Percentiles rank a stretch among this genome's conserved stretches.
Conservation (phyloP, 2,113 vertebrate genomes). For the Hoplias malabaricus region DNA sequence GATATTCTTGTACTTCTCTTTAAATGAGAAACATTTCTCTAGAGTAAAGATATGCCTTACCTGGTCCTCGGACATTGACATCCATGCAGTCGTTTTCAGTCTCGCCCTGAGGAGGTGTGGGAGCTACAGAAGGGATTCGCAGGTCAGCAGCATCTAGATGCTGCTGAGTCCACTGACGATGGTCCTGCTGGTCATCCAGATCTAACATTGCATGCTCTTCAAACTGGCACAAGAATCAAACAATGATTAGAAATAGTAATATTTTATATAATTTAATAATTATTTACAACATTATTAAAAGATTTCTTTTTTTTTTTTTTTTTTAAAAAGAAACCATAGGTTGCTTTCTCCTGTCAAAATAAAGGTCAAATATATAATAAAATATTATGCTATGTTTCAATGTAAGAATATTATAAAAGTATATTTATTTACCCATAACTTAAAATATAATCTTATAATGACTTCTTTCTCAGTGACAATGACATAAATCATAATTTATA, state of each 20-base stretch:
- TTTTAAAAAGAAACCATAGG: no score
- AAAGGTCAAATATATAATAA: no score
- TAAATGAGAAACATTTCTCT: background rate
- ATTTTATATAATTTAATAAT: background rate
- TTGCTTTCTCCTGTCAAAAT: no score
- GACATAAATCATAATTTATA: no score
- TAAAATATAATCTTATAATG: no score
- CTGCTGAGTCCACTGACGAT: conserved; percentile 97
- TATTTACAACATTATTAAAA: background rate
- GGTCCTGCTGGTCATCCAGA: conserved; percentile 85
- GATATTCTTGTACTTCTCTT: background rate
- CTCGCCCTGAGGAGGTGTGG: conserved; percentile 94
- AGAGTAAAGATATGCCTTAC: conserved; percentile 62
- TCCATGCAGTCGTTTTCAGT: conserved; percentile 94
- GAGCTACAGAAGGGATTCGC: conserved; percentile 89
- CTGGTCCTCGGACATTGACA: conserved; percentile 93
- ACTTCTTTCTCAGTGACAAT: no score
- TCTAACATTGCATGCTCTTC: conserved; percentile 89
- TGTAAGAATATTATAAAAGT: no score
- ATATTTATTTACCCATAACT: background rate
- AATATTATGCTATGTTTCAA: no score
- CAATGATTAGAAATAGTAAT: background rate
- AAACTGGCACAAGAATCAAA: conserved; percentile 67
- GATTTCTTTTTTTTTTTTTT: no score
- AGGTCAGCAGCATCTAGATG: conserved; percentile 95